A percentile compares a stretch with the other conserved stretches of the same genome.
These are phyloP conservation scores for Pectinophora gossypiella DNA, from an alignment of 1,140 invertebrate genomes.

Conservation along the genomic window DNA sequence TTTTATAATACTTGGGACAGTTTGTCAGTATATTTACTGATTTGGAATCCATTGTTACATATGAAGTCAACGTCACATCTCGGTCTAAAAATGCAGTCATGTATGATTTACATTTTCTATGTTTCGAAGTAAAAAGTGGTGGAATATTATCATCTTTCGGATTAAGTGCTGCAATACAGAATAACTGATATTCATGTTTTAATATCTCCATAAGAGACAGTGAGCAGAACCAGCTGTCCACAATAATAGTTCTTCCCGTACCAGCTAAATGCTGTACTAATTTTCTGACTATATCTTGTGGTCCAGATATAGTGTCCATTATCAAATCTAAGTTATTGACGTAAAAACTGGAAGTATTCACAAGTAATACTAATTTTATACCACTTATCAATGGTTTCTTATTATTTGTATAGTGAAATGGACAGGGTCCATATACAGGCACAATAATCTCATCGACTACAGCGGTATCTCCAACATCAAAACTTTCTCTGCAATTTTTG, in stretches of 20 bases:
- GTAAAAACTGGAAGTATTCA: conserved; percentile 68
- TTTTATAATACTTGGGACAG: conserved; percentile 46
- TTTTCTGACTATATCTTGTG: conserved; percentile 50
- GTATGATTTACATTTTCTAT: conserved; percentile 41
- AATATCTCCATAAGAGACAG: conserved; percentile 41
- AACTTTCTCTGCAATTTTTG: conserved; percentile 68
- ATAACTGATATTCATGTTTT: conserved; percentile 48
- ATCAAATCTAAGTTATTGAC: conserved; percentile 69
- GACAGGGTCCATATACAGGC: conserved; percentile 65
- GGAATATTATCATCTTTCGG: conserved; percentile 52
- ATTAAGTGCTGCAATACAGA: conserved; percentile 44
- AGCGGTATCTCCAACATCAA: conserved; percentile 43
- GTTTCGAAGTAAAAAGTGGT: conserved; percentile 44
- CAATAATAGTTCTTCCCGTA: conserved; percentile 48
- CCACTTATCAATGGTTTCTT: conserved; percentile 56
- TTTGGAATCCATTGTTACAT: conserved; percentile 37
- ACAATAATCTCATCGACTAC: conserved; percentile 73
- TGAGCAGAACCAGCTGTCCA: conserved; percentile 60
- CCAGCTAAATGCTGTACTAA: conserved; percentile 57
- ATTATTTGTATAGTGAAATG: conserved; percentile 71
- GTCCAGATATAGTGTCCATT: conserved; percentile 49
- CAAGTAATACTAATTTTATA: conserved; percentile 61
- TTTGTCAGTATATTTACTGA: conserved; percentile 46
- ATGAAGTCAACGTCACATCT: conserved; percentile 44
- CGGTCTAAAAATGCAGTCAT: conserved; percentile 54